Conservation (phyloP, 2,113 vertebrate genomes). For the Dendrocopos noguchii region DNA sequence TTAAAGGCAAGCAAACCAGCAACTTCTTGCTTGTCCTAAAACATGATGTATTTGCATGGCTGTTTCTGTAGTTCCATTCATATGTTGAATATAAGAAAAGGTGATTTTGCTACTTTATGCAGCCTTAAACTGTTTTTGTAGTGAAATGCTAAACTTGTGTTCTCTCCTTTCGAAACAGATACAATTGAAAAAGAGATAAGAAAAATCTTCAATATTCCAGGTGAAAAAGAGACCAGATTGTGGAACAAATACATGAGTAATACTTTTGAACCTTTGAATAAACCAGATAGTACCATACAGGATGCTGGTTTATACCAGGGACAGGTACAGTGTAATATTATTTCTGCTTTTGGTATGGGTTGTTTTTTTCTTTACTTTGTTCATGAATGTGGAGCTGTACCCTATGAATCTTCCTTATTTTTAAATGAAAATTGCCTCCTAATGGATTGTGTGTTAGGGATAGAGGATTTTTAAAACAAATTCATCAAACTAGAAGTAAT, state of each 20-base stretch:
- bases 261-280: conserved; percentile 97
- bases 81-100: not conserved
- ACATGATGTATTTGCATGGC: not conserved
- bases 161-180: conserved; percentile 80
- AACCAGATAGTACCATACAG: conserved; percentile 98
- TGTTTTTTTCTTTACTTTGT: not conserved
- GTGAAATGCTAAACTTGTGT: conserved; percentile 14
- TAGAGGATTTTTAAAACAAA: not conserved
- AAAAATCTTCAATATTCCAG: conserved; percentile 95
- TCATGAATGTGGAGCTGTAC: not conserved
- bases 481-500: not conserved
- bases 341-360: not conserved
- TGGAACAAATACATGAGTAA: conserved; percentile 99
- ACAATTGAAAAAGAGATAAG: conserved; percentile 98
- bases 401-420: not conserved
- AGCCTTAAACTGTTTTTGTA: not conserved
- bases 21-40: not conserved
- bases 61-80: not conserved
- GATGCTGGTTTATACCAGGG: conserved; percentile 98
- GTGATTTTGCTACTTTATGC: not conserved
- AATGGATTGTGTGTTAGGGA: not conserved
- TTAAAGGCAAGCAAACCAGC: not conserved
- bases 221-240: conserved; percentile 95
- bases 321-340: conserved; percentile 83
- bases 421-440: not conserved